Evolutionary conservation across 53 echinoderm and acorn worm species (phyloP).

Genomic region (Pentamera pediparva): DNA sequence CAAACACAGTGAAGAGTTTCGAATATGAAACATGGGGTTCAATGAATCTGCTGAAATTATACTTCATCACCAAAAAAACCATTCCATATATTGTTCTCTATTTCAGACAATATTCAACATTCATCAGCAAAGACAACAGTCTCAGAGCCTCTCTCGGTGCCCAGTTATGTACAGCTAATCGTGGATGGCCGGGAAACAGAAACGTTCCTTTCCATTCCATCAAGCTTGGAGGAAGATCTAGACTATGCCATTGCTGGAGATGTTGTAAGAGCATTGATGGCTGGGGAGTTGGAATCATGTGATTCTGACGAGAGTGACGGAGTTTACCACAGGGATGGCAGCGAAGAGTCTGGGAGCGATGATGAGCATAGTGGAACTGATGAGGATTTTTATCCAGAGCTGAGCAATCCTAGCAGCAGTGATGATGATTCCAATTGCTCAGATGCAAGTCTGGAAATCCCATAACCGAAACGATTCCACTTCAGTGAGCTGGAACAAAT

Average conservation of each 20-base stretch:
- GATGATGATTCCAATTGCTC: neutral
- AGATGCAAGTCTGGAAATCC: neutral
- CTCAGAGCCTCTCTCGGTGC: neutral
- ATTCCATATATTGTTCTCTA: too few relatives aligned
- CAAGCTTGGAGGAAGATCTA: neutral
- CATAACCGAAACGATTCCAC: neutral
- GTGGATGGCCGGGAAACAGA: neutral
- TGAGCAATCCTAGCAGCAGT: neutral
- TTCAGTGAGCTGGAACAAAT: neutral
- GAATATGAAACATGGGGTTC: too few relatives aligned
- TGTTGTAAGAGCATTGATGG: neutral
- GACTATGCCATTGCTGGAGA: neutral
- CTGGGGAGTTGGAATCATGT: neutral
- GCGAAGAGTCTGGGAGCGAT: neutral
- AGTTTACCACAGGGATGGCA: neutral
- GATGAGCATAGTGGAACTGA: neutral
- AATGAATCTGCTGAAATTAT: too few relatives aligned
- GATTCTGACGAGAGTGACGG: neutral
- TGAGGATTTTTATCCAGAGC: neutral
- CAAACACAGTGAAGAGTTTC: too few relatives aligned
- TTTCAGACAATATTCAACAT: neutral
- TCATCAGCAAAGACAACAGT: neutral
- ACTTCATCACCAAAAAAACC: too few relatives aligned
- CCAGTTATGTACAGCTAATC: neutral
- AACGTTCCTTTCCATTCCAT: neutral